Conservation (phyloP, 1,140 invertebrate species). For the Penaeus vannamei region DNA sequence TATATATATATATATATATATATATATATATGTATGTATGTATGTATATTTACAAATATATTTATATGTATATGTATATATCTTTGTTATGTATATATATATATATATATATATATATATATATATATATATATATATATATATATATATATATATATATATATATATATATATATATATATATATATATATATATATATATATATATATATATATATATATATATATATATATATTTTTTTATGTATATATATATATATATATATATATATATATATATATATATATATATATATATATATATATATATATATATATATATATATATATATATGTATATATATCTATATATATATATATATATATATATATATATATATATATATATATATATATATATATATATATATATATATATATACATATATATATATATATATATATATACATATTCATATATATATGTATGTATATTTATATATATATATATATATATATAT, state of each 20-base stretch:
- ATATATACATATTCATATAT: slow-evolving; percentile 14
- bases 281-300: slow-evolving; percentile 33
- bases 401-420: slow-evolving; percentile 25
- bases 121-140: not conserved
- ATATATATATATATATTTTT: not conserved
- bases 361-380: not conserved
- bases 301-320: slow-evolving; percentile 10
- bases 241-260: slow-evolving; percentile 25
- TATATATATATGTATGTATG: not conserved
- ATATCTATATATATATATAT: not conserved
- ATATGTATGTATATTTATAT: slow-evolving; percentile 17
- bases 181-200: slow-evolving; percentile 5
- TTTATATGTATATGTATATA: slow-evolving; percentile 19
- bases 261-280: slow-evolving; percentile 34
- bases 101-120: not conserved
- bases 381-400: too few species aligned
- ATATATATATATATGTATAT: not conserved
- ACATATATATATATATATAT: slow-evolving; percentile 25
- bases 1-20: slow-evolving; percentile 25
- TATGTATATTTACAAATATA: not conserved
- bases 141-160: too few species aligned
- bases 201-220: not conserved
- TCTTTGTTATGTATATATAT: not conserved
- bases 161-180: slow-evolving; percentile 16
- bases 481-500: slow-evolving; percentile 30